Evolutionary conservation across 2,888 invertebrate genomes (phyloP).

Genomic region (Anthophora plumipes): DNA sequence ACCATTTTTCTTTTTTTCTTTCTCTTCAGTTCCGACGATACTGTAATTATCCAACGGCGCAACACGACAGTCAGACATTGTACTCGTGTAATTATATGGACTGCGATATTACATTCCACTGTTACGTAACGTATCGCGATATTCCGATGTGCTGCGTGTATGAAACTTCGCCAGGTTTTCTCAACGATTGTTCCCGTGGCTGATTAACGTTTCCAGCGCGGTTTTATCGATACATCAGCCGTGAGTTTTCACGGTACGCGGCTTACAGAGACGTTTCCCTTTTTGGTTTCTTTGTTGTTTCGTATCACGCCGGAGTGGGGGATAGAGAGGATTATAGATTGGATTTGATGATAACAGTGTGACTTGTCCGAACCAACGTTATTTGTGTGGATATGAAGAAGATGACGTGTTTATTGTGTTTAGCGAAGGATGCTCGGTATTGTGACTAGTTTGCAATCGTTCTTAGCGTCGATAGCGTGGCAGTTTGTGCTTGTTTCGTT

Average conservation of each 20-base stretch:
- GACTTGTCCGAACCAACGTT: constrained; percentile 37
- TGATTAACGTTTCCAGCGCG: constrained; percentile 26
- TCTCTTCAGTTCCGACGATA: not conserved
- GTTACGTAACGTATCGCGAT: constrained; percentile 2
- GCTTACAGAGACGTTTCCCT: constrained; percentile 30
- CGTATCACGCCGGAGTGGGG: not conserved
- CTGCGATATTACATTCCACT: not conserved
- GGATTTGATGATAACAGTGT: constrained; percentile 15
- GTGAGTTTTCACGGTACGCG: constrained; percentile 42
- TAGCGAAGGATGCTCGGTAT: not conserved
- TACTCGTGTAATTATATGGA: not conserved
- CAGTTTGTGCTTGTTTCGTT: not conserved
- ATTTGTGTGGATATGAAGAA: constrained; percentile 28
- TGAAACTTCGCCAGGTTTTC: not conserved
- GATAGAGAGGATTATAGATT: constrained; percentile 14
- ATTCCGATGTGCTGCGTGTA: not conserved
- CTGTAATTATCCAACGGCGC: constrained; percentile 16
- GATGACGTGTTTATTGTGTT: constrained; percentile 43
- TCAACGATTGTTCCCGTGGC: constrained; percentile 20
- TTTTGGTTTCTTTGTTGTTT: constrained; percentile 37
- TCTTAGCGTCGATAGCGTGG: not conserved
- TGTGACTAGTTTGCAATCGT: constrained; percentile 1
- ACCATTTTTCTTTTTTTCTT: not conserved
- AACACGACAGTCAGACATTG: constrained; percentile 9
- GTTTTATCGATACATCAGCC: constrained; percentile 43